A percentile compares a stretch with the other conserved stretches of the same genome.
Conservation (phyloP, 1,140 invertebrate genomes). For the Heliconius melpomene region DNA sequence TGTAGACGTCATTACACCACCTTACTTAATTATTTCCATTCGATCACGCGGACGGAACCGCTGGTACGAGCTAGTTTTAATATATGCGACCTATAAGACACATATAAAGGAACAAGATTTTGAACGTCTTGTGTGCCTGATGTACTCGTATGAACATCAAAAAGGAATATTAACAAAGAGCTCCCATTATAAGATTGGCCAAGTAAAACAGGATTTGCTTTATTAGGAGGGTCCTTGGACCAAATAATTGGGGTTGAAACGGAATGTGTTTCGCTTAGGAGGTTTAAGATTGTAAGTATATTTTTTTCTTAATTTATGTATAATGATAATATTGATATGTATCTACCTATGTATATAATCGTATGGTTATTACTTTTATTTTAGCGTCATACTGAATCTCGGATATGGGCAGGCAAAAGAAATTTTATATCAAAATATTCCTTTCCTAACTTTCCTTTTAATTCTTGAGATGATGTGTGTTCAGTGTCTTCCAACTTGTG, state of each 20-base stretch:
- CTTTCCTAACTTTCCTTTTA: background rate
- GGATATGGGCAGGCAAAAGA: background rate
- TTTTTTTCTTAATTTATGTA: background rate
- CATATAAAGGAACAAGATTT: background rate
- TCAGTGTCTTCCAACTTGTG: background rate
- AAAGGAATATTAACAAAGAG: background rate
- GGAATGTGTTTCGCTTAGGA: background rate
- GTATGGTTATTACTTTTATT: too few species aligned
- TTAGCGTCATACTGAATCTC: background rate
- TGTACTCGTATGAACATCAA: background rate
- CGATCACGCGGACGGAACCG: too few species aligned
- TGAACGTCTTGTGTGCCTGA: background rate
- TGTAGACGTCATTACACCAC: too few species aligned
- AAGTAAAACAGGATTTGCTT: slow-evolving; percentile 4
- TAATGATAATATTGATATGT: too few species aligned
- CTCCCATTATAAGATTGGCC: background rate
- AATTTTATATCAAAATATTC: background rate
- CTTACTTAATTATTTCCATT: too few species aligned
- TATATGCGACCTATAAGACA: too few species aligned
- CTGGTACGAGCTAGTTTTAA: too few species aligned
- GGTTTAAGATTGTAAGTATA: background rate
- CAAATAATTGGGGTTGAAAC: background rate
- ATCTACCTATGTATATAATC: too few species aligned
- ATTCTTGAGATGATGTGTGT: background rate
- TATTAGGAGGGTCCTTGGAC: background rate